Conservation (phyloP, 2,797 vertebrate species). For the Microctenopoma stevenorrisi region DNA sequence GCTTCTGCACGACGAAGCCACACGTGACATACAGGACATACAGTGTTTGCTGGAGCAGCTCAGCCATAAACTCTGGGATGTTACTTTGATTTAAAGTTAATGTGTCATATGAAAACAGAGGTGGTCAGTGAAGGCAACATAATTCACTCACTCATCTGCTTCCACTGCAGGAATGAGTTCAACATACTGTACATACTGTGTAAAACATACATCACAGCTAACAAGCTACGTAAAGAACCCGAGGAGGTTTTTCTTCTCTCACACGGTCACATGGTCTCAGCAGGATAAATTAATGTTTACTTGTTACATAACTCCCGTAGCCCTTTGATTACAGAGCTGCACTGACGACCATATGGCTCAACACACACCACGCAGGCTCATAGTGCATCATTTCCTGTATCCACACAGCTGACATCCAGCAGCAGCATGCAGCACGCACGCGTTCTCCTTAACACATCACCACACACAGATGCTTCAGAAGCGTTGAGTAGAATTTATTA, state of each 20-base stretch:
- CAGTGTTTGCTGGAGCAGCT: conserved; percentile 1
- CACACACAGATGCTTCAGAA: not conserved
- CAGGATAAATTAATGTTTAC: conserved; percentile 11
- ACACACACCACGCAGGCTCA: not conserved
- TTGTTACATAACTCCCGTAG: conserved; percentile 45
- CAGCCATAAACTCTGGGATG: too few relatives aligned
- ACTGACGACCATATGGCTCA: conserved; percentile 19
- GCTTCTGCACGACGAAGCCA: conserved; percentile 23
- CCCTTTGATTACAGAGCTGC: conserved; percentile 24
- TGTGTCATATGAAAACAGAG: too few relatives aligned
- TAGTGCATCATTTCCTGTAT: not conserved
- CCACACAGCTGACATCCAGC: conserved; percentile 4
- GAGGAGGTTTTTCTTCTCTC: not conserved
- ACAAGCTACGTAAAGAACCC: not conserved
- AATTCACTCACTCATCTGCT: too few relatives aligned
- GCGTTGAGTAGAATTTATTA: not conserved
- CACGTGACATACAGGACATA: not conserved
- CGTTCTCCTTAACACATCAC: too few relatives aligned
- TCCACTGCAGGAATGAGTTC: not conserved
- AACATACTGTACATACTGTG: not conserved
- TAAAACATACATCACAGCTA: not conserved
- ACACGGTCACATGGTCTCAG: not conserved
- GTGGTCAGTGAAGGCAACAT: too few relatives aligned
- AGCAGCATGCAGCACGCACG: not conserved
- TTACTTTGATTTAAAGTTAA: too few relatives aligned